Evolutionary conservation across 2,888 invertebrate genomes (phyloP), one percentile per base, ranked within the genome.

Genomic region (Agrochola circellaris): DNA sequence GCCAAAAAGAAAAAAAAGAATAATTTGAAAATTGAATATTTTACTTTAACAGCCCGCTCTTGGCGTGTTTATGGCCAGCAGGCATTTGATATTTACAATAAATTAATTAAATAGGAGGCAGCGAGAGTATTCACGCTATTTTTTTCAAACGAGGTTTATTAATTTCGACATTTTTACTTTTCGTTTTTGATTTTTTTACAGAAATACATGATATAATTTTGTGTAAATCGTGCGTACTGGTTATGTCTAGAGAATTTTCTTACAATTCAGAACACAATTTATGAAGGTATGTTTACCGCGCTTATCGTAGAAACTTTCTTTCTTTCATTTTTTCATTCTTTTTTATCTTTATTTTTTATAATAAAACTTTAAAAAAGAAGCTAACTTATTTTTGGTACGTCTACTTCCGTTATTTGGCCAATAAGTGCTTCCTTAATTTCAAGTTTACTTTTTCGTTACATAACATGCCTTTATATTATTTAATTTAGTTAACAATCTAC

Each of bases 31-130:
- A 51, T 54, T 42, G 65, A 79, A 87, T 82, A 76, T 65, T 79
- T 87, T 73, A 82, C 75, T 75, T 86, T 74, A 68, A 84, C 68
- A 82, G 75, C 60, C 75, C 61, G 85, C 66, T 82, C 26, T 69
- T 75, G 87, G 82, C 85, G 79, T 87, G 82, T 86, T 87, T 84
- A 87, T 82, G 73, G 82, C 77, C 87, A 82, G 79, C 17, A 38
- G 58, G 64, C 66, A 82, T 82, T 86, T 86, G 79, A 75, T 75
- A 77, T 56, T 79, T 77, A 77, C 75, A 26, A 82, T 82, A 79
- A 85, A 86, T 83, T 74, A 74, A 85, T 77, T 79, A 75, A 64
- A 72, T 51, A 48, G 48, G 38, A 30, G 48, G 48, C 9, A 1
- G 48, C n/a, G 68, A 30, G 67, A 60, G 65, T 34, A 62, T 48